Base-by-base conservation (phyloP, 2,797 vertebrate genomes). In the Tapera naevia region DNA sequence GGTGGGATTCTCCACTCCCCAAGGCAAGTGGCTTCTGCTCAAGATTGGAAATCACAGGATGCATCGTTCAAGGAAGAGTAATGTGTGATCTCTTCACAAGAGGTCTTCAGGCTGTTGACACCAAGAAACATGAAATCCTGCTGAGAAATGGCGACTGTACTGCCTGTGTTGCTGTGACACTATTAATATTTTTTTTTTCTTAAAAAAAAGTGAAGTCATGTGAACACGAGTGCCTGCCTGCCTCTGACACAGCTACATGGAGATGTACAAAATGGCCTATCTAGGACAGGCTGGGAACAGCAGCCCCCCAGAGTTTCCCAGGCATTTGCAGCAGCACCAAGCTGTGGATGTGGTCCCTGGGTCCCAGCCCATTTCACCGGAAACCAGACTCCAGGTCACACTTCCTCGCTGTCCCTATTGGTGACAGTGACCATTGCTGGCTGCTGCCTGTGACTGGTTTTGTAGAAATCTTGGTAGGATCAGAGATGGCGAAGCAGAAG, bases 351-450 rank as follows among this genome's bases (percentile, higher is more conserved):
- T 87, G 27, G 12, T 23, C 8, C 14, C 2, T 2, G 41, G 11
- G 19, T 62, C 39, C 21, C 61, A 83, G 28, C 48, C 48, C 3
- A 0, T 51, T 79, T 41, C 2, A 0, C 21, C 84, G 69, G 58
- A 87, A 78, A 30, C 5, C 27, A 39, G 43, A 19, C 25, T 69
- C 56, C 45, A 62, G 60, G 45, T 32, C 50, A 48, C 0, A 1
- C 45, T 79, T 87, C 17, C 10, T 30, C 2, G 7, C 46, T 10
- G 2, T 70, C 62, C 30, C 13, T 3, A 5, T 11, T 2, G 0
- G 16, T 35, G 21, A 22, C 17, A 8, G 23, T 65, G 56, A 65
- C 35, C 45, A 24, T 5, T 91, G 41, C 32, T 11, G 24, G 64
- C 56, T 87, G 57, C 43, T 78, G 61, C 48, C 37, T 43, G 9